These are phyloP conservation scores for Amniataba percoides DNA, from an alignment of 2,797 vertebrate species.

Conservation along the genomic window DNA sequence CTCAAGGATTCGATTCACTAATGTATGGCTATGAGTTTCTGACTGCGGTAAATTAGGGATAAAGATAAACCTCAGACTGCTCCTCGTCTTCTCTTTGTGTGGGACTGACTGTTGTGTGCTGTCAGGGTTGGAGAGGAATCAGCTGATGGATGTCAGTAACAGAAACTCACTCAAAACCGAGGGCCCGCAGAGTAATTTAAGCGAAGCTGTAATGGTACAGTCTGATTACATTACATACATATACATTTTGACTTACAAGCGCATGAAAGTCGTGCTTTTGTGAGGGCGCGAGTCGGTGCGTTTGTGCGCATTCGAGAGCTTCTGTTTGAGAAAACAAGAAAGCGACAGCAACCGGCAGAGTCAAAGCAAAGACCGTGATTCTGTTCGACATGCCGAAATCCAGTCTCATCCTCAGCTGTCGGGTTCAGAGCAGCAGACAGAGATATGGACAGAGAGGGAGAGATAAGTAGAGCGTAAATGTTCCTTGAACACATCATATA, in stretches of 20 bases:
- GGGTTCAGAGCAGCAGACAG: slow-evolving; percentile 56
- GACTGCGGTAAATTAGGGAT: slow-evolving; percentile 41
- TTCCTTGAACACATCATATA: slow-evolving; percentile 72
- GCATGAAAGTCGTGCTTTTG: slow-evolving; percentile 15
- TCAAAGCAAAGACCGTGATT: slow-evolving; percentile 32
- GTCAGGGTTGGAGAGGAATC: slow-evolving; percentile 20
- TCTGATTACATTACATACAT: too few species aligned
- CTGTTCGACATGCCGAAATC: slow-evolving; percentile 58
- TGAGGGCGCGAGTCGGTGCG: slow-evolving; percentile 6
- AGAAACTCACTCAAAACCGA: slow-evolving; percentile 39
- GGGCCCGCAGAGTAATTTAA: slow-evolving; percentile 55
- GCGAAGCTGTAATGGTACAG: slow-evolving; percentile 40
- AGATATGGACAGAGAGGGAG: slow-evolving; percentile 56
- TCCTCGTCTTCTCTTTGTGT: slow-evolving; percentile 6
- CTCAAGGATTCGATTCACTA: slow-evolving; percentile 52
- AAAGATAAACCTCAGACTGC: slow-evolving; percentile 52
- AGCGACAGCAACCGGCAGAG: slow-evolving; percentile 48
- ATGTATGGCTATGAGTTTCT: slow-evolving; percentile 31
- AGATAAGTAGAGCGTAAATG: slow-evolving; percentile 73
- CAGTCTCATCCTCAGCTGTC: slow-evolving; percentile 59
- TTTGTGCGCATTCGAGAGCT: slow-evolving; percentile 29
- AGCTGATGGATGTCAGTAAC: slow-evolving; percentile 49
- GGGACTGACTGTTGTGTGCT: slow-evolving; percentile 27
- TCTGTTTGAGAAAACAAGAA: slow-evolving; percentile 41
- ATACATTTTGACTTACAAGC: slow-evolving; percentile 32